A percentile compares a stretch with the other conserved stretches of the same genome.
phyloP scores from a whole-genome alignment of 2,888 invertebrate species.

The Platycnemis pennipes region DNA sequence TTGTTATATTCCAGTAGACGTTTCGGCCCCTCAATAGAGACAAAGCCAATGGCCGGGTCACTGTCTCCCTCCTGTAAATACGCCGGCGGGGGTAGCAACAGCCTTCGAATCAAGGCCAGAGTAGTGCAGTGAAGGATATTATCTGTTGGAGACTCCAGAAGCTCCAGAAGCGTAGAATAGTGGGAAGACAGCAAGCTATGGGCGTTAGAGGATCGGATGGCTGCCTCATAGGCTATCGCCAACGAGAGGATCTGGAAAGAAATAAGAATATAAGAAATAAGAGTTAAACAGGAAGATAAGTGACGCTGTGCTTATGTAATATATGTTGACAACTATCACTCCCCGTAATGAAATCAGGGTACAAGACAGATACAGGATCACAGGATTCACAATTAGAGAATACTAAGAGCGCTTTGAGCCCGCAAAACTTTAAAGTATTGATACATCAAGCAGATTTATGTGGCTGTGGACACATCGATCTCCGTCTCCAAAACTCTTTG shows the following conservation, averaged over 20 bases:
- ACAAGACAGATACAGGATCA: too few species aligned
- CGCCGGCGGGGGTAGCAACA: background rate
- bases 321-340: too few species aligned
- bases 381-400: too few species aligned
- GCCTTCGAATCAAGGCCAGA: background rate
- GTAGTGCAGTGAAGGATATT: background rate
- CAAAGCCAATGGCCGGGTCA: background rate
- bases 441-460: too few species aligned
- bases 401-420: too few species aligned
- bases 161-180: background rate
- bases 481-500: too few species aligned
- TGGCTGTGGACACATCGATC: too few species aligned
- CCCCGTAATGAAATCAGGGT: too few species aligned
- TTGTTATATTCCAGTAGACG: background rate
- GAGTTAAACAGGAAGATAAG: too few species aligned
- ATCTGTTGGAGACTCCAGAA: background rate
- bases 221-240: conserved; percentile 40
- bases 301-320: too few species aligned
- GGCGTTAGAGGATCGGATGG: background rate
- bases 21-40: background rate
- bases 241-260: conserved; percentile 16
- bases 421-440: too few species aligned
- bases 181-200: background rate
- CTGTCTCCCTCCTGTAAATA: background rate
- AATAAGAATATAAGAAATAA: too few species aligned